A percentile compares a stretch with the other conserved stretches of the same genome.
Evolutionary conservation across 1,140 invertebrate genomes (phyloP).

Genomic region (Arion vulgaris): DNA sequence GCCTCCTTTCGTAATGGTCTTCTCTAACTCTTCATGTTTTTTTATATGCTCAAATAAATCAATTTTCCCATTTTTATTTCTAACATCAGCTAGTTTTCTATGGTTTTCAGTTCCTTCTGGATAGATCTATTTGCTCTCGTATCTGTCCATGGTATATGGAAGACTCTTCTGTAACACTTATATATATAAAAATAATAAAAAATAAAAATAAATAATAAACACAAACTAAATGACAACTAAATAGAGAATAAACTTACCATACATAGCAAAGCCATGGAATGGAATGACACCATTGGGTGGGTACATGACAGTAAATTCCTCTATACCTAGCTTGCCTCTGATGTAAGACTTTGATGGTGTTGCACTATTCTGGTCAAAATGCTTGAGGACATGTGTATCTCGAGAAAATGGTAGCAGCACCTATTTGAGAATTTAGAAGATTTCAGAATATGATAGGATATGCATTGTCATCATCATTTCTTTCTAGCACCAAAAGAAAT

Average conservation of each 20-base stretch:
- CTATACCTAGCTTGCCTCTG: constrained; percentile 68
- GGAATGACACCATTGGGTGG: constrained; percentile 95
- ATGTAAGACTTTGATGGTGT: constrained; percentile 71
- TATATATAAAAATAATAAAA: background rate
- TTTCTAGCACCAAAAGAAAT: too few species aligned
- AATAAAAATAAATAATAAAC: background rate
- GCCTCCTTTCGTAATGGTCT: too few species aligned
- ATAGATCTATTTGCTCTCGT: too few species aligned
- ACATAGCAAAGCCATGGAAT: constrained; percentile 98
- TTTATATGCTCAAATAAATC: too few species aligned
- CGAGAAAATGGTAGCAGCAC: constrained; percentile 94
- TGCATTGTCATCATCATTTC: too few species aligned
- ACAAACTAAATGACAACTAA: background rate
- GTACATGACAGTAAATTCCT: constrained; percentile 79
- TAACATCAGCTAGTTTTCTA: too few species aligned
- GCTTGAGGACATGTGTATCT: constrained; percentile 84
- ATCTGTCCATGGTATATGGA: too few species aligned
- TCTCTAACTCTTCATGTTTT: too few species aligned
- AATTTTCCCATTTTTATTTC: too few species aligned
- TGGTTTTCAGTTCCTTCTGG: too few species aligned
- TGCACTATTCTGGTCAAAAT: constrained; percentile 71
- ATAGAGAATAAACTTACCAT: constrained; percentile 78
- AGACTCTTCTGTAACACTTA: too few species aligned
- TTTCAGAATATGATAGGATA: too few species aligned
- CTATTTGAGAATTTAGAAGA: constrained; percentile 66